Evolutionary conservation across 1,140 invertebrate genomes (phyloP), one percentile per base, ranked within the genome.

Genomic region (Pemphigus obesinymphae): DNA sequence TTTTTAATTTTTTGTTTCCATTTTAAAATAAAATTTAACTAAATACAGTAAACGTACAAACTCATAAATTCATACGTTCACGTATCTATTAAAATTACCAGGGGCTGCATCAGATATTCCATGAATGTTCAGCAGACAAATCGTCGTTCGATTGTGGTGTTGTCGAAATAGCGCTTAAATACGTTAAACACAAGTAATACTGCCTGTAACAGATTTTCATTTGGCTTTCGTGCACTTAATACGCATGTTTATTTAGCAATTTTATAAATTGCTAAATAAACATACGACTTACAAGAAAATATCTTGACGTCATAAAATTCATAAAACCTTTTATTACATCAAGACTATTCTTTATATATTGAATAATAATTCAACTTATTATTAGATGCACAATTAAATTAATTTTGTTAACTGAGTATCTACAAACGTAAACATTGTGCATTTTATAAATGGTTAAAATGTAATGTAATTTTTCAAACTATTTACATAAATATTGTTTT

Each of bases 121-220:
- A 11, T 78, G 53, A 78, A 26, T 40, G 48, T 40, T 53, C 34
- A 61, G 53, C 53, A 78, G 53, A 78, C 53, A n/a, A 78, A 55
- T 53, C 75, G 34, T 26, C 45, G 75, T 58, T 78, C 53, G n/a
- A 58, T 78, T 78, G 31, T 58, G 75, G 17, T 78, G 53, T 40
- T 58, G 75, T 61, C 13, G 50, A 37, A 26, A 78, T 78, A 78
- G 75, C 31, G 75, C 34, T 78, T 78, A 78, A 78, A 78, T 78
- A 58, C 43, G 75, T 78, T 78, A 61, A 78, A 78, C 34, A 78
- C 75, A 61, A 78, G 31, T 43, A 78, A 78, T 58, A 78, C 34
- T 53, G 20, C 75, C 75, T 78, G 75, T 58, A 78, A 78, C 75
- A 78, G 53, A 78, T 78, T 78, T 78, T 43, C 75, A 78, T 78